Base-by-base conservation (phyloP, 2,797 vertebrate genomes). In the Tadarida brasiliensis region DNA sequence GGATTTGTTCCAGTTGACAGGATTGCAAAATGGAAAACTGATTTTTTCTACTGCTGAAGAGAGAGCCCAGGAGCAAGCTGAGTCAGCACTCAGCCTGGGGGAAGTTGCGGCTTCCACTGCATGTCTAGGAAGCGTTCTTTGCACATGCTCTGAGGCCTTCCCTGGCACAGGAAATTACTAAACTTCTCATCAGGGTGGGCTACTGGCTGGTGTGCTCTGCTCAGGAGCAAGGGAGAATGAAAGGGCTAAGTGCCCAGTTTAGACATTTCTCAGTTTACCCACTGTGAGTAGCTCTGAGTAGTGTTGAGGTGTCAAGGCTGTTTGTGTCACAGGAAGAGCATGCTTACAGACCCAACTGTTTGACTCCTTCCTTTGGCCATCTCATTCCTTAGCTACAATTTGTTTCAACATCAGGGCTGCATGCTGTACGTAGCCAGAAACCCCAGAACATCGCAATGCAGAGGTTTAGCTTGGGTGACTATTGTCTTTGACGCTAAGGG, bases 1-100 rank as follows among this genome's bases (percentile, higher is more conserved):
- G 11, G 74, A 24, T 77, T 87, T 94, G 28, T 94, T 86, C 84
- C 17, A n/a, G 63, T 67, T 92, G 81, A 83, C 49, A 89, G 44
- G 78, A 85, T 82, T 90, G 47, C 11, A 6, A 30, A 82, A 35
- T 61, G 78, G 80, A 77, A 91, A 83, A 67, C 17, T n/a, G 73
- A 28, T 73, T 86, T 96, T 44, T 88, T 76, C 83, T 85, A 2
- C 44, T 80, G 65, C 84, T 30, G 47, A 63, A 44, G 35, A 78
- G 49, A 82, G 73, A 61, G 44, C 67, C 78, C 51, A 16, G 16
- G 15, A 28, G 49, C 22, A 47, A 39, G 67, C 54, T 44, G 35
- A 9, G 26, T 11, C 24, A 26, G 67, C n/a, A 4, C 49, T 63
- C 14, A 47, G 47, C 70, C 26, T 2, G 6, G 54, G 68, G 63